Base-by-base conservation (phyloP, 2,888 invertebrate species). In the Chirona hameri region DNA sequence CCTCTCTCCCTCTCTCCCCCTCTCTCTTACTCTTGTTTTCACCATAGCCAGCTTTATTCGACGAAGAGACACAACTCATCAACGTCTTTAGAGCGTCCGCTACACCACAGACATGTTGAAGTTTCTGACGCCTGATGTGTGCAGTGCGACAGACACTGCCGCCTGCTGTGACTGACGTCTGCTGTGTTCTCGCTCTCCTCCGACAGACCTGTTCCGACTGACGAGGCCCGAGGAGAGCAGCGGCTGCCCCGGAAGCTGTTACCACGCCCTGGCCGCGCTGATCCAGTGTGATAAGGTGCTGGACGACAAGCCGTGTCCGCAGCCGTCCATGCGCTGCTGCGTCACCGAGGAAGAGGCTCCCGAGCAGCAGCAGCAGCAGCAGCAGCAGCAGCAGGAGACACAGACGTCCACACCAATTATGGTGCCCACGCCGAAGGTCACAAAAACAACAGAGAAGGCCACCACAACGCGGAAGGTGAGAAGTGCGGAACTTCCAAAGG, bases 211-310 rank as follows among this genome's bases (percentile, higher is more conserved):
- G 80, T 29, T 80, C 27, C 48, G 80, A 27, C 80, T 80, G 80
- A 29, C 52, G 5, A 7, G 80, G 21, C 80, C 80, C 27, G 80
- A 52, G 27, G 52, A 48, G 27, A 52, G 80, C 29, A 4, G 27
- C 27, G 15, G 15, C 52, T 84, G 84, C 57, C 84, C 84, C 21
- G 84, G 84, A 15, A 82, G 83, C 65, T 96, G 96, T 88, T 94
- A 96, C 84, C 95, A 96, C 87, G 92, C 94, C 18, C 88, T 96
- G 83, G 95, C 96, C 2, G 93, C 96, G 0, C 89, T 96, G 84
- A 93, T 96, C 52, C 52, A 52, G 86, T 96, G 96, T 88, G 93
- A 95, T 86, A 95, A 96, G 39, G 90, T 94, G 82, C 94, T 95
- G 84, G 92, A 95, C 87, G 92, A 80, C 52, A 52, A 55, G 27